A percentile compares a stretch with the other conserved stretches of the same genome.
phyloP scores from a whole-genome alignment of 2,888 invertebrate species.

The Drosophila gaucha region DNA sequence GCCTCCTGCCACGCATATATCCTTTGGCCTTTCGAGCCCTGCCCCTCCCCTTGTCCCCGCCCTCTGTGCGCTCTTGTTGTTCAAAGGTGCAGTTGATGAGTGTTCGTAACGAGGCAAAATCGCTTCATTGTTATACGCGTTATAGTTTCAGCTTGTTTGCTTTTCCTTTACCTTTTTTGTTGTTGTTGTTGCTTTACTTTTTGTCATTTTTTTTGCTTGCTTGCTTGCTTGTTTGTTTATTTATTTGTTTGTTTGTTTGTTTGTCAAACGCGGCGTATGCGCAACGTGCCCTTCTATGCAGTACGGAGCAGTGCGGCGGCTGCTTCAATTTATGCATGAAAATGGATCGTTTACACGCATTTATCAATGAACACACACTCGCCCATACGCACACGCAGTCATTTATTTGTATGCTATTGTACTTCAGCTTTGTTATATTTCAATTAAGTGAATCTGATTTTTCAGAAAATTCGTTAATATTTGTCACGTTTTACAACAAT shows the following conservation, averaged over 20 bases:
- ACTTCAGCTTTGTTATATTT: conserved; percentile 51
- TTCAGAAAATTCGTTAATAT: conserved; percentile 32
- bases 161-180: conserved; percentile 26
- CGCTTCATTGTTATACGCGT: conserved; percentile 77
- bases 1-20: conserved; percentile 19
- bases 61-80: conserved; percentile 40
- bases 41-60: neutral
- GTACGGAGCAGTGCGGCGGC: conserved; percentile 23
- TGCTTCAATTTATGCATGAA: conserved; percentile 57
- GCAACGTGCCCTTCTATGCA: conserved; percentile 63
- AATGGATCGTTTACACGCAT: conserved; percentile 66
- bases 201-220: neutral
- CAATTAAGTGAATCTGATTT: conserved; percentile 53
- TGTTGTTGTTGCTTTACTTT: conserved; percentile 5
- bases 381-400: conserved; percentile 9
- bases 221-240: conserved; percentile 46
- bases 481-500: conserved; percentile 46
- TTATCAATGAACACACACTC: conserved; percentile 54
- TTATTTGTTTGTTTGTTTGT: conserved; percentile 64
- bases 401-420: conserved; percentile 3
- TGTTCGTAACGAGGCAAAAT: conserved; percentile 81
- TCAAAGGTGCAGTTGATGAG: conserved; percentile 82
- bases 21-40: conserved; percentile 1
- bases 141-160: conserved; percentile 58
- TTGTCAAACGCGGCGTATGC: conserved; percentile 71